Conservation (phyloP, 2,888 invertebrate genomes). For the Cenopis cana region DNA sequence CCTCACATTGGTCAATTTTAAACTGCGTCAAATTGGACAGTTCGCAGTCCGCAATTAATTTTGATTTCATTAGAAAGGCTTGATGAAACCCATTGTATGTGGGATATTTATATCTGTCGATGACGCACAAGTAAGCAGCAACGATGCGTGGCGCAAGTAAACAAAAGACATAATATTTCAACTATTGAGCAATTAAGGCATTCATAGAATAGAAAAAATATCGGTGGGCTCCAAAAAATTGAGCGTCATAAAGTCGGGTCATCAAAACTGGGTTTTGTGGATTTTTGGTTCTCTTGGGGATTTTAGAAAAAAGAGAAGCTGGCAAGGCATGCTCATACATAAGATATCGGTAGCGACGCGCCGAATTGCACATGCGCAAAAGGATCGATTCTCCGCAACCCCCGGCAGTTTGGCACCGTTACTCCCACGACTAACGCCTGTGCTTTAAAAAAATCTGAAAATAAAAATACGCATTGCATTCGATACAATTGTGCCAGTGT, state of each 20-base stretch:
- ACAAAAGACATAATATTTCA: constrained; percentile 19
- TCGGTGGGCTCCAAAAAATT: not conserved
- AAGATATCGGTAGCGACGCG: constrained; percentile 76
- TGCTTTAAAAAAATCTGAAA: constrained; percentile 15
- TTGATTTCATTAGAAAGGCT: not conserved
- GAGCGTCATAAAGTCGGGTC: not conserved
- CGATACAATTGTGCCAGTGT: constrained; percentile 48
- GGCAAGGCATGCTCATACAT: constrained; percentile 65
- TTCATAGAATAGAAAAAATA: not conserved
- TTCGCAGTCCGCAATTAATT: not conserved
- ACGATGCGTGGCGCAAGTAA: constrained; percentile 14
- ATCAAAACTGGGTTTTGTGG: constrained; percentile 9
- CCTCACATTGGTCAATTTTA: not conserved
- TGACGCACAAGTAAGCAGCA: not conserved
- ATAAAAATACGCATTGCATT: constrained; percentile 71
- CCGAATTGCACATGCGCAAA: constrained; percentile 72
- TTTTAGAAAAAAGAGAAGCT: constrained; percentile 30
- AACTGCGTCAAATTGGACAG: not conserved
- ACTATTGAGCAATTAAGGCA: not conserved
- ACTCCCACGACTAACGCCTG: constrained; percentile 49
- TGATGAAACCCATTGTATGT: not conserved
- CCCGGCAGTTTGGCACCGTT: constrained; percentile 73
- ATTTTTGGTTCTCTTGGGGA: constrained; percentile 8
- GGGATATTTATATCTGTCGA: not conserved
- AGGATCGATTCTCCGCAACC: constrained; percentile 75